Evolutionary conservation across 2,888 invertebrate genomes (phyloP), one percentile per base, ranked within the genome.

Genomic region (Hylaea fasciaria): DNA sequence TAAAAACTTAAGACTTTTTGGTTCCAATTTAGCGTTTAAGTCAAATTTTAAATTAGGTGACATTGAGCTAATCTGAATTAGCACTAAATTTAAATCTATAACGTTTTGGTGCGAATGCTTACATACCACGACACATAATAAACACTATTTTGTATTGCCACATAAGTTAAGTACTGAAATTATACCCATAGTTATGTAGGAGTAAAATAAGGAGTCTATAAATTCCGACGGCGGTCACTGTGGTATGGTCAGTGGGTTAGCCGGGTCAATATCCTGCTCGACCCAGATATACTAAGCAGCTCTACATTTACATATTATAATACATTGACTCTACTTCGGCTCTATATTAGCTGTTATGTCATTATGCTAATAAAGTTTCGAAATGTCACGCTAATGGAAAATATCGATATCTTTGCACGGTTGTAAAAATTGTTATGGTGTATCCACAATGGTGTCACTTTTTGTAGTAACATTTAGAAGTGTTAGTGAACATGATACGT

Each of bases 301-400:
- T 2, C 22, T 22, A 22, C n/a, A n/a, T n/a, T n/a, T 22, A 22
- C 22, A 22, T 22, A 22, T 3, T 56, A 1, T 32, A 22, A 32
- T 32, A 10, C 9, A 32, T 13, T 52, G 32, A 37, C 51, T 49
- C 43, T 50, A 51, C 51, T 44, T 49, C 39, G 29, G 28, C 41
- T 54, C 47, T 48, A 57, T 53, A 57, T 63, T 32, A 41, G 35
- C 39, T 32, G 52, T 69, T 70, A 68, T 64, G 60, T 68, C 60
- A 70, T 65, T 66, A 70, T 68, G 66, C 39, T 63, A 65, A 68
- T 66, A 40, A 63, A 32, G 49, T 68, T 66, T 57, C 37, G 57
- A 62, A 70, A 70, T 66, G 66, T 69, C 66, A 65, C 57, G 66
- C 64, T 65, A 59, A 68, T 66, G 41, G 51, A 48, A 62, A 61